These are phyloP conservation scores for Mycogona germanica DNA, from an alignment of 2,888 invertebrate genomes.

Conservation along the genomic window DNA sequence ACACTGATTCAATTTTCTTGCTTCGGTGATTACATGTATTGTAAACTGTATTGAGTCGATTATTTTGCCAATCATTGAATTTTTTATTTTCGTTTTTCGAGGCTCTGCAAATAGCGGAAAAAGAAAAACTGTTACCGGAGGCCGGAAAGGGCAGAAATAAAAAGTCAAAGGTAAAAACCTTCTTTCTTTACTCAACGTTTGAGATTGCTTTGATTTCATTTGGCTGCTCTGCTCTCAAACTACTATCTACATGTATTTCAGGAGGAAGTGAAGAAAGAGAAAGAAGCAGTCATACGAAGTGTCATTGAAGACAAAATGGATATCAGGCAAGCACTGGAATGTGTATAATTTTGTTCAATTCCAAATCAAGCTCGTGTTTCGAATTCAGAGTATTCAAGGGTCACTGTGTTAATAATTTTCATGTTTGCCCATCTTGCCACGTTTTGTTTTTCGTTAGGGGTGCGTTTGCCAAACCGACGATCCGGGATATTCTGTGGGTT, in stretches of 20 bases:
- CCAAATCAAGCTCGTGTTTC: too few species aligned
- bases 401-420: too few species aligned
- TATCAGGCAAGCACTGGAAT: slow-evolving; percentile 40
- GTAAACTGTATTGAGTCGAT: not conserved
- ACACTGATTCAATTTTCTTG: not conserved
- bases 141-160: slow-evolving; percentile 31
- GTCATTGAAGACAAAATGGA: slow-evolving; percentile 89
- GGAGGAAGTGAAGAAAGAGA: slow-evolving; percentile 51
- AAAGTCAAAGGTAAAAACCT: slow-evolving; percentile 32
- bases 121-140: slow-evolving; percentile 42
- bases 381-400: too few species aligned
- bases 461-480: slow-evolving; percentile 72
- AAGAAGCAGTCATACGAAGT: slow-evolving; percentile 62
- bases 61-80: not conserved
- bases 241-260: slow-evolving; percentile 24
- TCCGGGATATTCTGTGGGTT: slow-evolving; percentile 66
- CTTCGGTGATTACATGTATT: not conserved
- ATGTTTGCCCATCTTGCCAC: not conserved
- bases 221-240: not conserved
- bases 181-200: slow-evolving; percentile 4
- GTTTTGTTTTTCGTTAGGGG: slow-evolving; percentile 42
- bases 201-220: not conserved
- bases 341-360: not conserved
- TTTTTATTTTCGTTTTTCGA: slow-evolving; percentile 37
- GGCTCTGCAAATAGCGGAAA: slow-evolving; percentile 49